Conservation (phyloP, 2,113 vertebrate genomes). For the Hippocampus guttulatus region DNA sequence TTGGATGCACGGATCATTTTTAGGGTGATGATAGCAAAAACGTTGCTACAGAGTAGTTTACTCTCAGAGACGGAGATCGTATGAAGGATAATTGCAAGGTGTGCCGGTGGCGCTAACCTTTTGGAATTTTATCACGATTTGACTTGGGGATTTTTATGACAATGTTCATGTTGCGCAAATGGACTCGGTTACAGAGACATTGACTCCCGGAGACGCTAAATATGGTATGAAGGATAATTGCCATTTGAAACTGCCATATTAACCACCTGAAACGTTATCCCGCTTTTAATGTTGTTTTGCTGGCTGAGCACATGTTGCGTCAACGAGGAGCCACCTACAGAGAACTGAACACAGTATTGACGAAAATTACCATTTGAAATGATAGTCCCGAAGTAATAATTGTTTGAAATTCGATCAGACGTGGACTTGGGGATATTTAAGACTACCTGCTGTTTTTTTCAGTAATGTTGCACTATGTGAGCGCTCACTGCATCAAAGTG, state of each 20-base stretch:
- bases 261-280: too few relatives aligned
- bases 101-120: neutral
- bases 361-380: neutral
- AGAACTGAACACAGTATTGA: too few relatives aligned
- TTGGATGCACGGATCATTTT: neutral
- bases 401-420: neutral
- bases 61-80: neutral
- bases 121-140: neutral
- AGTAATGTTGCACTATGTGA: neutral
- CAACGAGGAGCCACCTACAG: too few relatives aligned
- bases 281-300: too few relatives aligned
- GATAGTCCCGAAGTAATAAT: too few relatives aligned
- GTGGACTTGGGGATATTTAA: neutral
- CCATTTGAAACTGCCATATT: neutral
- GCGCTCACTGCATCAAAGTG: neutral
- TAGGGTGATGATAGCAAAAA: too few relatives aligned
- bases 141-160: neutral
- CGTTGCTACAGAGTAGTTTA: neutral
- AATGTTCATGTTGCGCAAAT: neutral
- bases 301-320: too few relatives aligned
- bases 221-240: neutral
- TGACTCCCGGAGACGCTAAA: too few relatives aligned
- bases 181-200: too few relatives aligned
- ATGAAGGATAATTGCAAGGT: neutral
- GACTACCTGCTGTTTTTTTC: neutral